Percentiles rank a stretch among this genome's conserved stretches.
Evolutionary conservation across 2,113 vertebrate genomes (phyloP).

Genomic region (Taxidea taxus): DNA sequence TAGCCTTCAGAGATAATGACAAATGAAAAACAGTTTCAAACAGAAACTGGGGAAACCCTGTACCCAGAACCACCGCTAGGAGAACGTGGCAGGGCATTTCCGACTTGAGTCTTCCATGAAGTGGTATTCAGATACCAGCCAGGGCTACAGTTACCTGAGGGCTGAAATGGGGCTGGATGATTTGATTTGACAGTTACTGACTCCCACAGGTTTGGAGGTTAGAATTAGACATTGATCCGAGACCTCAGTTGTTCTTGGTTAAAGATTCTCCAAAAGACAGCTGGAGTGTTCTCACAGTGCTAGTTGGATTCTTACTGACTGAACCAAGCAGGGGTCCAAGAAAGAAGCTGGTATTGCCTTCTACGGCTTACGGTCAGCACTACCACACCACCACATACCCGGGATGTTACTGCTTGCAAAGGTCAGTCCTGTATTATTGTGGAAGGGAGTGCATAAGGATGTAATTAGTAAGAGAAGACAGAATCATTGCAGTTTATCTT

Average conservation of each 20-base stretch:
- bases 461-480: background rate
- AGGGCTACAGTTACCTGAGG: background rate
- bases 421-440: background rate
- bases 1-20: background rate
- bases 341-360: background rate
- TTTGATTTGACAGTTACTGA: background rate
- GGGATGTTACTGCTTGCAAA: background rate
- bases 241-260: background rate
- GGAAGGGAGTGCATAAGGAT: background rate
- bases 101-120: background rate
- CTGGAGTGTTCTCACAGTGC: background rate
- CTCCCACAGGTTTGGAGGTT: background rate
- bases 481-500: background rate
- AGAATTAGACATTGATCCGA: background rate
- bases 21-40: background rate
- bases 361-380: background rate
- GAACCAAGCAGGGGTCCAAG: background rate
- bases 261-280: background rate
- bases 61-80: background rate
- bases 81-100: background rate
- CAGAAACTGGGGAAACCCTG: background rate
- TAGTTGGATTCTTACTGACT: background rate
- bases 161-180: background rate
- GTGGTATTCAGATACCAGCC: background rate
- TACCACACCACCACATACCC: background rate